phyloP scores from a whole-genome alignment of 92 coral and sea anemone genomes.

The Phenganax stokvisi region DNA sequence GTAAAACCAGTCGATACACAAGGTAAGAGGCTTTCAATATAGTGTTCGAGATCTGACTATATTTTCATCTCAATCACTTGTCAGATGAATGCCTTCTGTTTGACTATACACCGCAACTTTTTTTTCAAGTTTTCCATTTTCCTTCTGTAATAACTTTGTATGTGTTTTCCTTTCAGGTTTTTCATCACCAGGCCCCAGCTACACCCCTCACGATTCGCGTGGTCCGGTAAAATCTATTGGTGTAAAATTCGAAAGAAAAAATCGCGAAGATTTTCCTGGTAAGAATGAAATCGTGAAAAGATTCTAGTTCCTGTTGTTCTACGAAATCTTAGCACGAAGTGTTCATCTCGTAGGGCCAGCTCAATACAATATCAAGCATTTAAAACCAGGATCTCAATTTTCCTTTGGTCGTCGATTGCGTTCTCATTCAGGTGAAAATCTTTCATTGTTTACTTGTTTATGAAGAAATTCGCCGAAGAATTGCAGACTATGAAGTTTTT shows the following conservation, averaged over 20 bases:
- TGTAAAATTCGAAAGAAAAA: slow-evolving; percentile 23
- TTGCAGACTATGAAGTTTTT: too few relatives aligned
- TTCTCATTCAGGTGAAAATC: slow-evolving; percentile 25
- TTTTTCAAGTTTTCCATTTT: background rate
- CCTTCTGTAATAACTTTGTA: too few relatives aligned
- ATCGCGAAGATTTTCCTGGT: slow-evolving; percentile 39
- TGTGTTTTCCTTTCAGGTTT: slow-evolving; percentile 15
- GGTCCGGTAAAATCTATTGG: slow-evolving; percentile 44
- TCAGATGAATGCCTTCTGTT: background rate
- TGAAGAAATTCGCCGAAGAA: too few relatives aligned
- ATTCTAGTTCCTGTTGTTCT: too few relatives aligned
- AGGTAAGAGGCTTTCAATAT: slow-evolving; percentile 7
- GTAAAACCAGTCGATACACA: slow-evolving; percentile 48
- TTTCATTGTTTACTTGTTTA: too few relatives aligned
- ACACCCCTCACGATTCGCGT: slow-evolving; percentile 31
- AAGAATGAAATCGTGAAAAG: background rate
- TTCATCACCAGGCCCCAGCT: slow-evolving; percentile 48
- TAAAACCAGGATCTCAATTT: slow-evolving; percentile 33
- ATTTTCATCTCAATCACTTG: background rate
- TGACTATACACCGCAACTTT: background rate
- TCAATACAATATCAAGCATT: slow-evolving; percentile 19
- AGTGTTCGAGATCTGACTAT: background rate
- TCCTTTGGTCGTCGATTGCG: slow-evolving; percentile 29
- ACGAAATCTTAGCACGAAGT: too few relatives aligned
- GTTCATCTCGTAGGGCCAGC: slow-evolving; percentile 31